A percentile compares a stretch with the other conserved stretches of the same genome.
phyloP scores from a whole-genome alignment of 2,113 vertebrate genomes.

The Casuarius casuarius region DNA sequence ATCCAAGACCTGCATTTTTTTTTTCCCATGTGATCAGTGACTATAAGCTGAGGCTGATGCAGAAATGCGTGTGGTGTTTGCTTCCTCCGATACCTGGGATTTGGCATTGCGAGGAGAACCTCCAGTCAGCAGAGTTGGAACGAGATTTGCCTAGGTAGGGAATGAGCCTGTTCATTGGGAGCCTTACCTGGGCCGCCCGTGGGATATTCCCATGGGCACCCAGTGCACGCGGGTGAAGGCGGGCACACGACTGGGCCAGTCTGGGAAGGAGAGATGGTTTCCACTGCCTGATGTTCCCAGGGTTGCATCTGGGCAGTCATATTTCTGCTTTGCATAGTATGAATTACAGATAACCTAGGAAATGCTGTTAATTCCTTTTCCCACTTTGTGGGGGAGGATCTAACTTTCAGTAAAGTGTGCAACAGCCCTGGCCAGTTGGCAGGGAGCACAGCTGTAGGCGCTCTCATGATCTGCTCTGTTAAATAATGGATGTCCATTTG shows the following conservation, averaged over 20 bases:
- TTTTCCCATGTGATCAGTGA: accelerated
- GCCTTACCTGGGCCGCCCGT: background rate
- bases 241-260: background rate
- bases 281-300: background rate
- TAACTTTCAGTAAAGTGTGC: background rate
- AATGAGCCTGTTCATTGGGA: background rate
- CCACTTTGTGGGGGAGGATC: background rate
- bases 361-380: background rate
- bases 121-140: background rate
- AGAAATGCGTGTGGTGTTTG: background rate
- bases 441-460: background rate
- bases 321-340: background rate
- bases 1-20: accelerated
- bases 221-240: accelerated
- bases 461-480: background rate
- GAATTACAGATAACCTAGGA: accelerated
- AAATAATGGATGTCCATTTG: constrained; percentile 40
- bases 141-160: background rate
- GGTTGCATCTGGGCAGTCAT: accelerated
- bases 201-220: background rate
- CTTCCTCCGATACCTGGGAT: background rate
- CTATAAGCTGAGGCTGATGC: background rate
- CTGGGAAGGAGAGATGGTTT: background rate
- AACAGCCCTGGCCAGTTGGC: background rate
- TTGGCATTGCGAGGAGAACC: accelerated